These are phyloP conservation scores for Planococcus citri DNA, from an alignment of 1,140 invertebrate species.

Conservation along the genomic window DNA sequence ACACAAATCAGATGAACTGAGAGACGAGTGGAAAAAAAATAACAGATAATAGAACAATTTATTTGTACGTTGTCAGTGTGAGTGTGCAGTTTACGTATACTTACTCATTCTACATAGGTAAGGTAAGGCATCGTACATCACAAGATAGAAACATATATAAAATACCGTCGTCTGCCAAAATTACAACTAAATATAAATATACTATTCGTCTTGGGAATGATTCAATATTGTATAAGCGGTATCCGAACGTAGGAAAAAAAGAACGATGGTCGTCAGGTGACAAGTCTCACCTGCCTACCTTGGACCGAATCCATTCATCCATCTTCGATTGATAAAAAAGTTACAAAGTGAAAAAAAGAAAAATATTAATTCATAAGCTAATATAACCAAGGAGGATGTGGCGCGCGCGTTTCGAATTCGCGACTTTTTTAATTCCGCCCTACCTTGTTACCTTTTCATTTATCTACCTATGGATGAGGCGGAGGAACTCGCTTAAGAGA, in stretches of 20 bases:
- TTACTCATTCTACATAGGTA: too few relatives aligned
- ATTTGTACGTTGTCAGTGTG: neutral
- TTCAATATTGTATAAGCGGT: slow-evolving; percentile 19
- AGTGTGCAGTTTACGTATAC: too few relatives aligned
- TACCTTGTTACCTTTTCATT: slow-evolving; percentile 3
- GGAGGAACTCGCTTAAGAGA: neutral
- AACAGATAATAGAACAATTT: neutral
- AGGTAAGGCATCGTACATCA: too few relatives aligned
- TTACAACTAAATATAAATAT: slow-evolving; percentile 15
- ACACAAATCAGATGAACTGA: too few relatives aligned
- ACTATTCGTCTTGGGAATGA: slow-evolving; percentile 14
- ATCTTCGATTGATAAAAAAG: slow-evolving; percentile 18
- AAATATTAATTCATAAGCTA: slow-evolving; percentile 11
- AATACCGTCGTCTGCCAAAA: slow-evolving; percentile 12
- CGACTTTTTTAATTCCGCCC: slow-evolving; percentile 11
- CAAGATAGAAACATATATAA: slow-evolving; percentile 14
- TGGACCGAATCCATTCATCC: slow-evolving; percentile 16
- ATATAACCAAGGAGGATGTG: neutral
- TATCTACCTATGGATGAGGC: too few relatives aligned
- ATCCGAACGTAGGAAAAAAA: slow-evolving; percentile 12
- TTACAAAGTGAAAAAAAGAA: neutral
- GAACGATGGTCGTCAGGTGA: neutral
- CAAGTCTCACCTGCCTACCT: slow-evolving; percentile 17
- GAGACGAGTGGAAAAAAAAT: neutral
- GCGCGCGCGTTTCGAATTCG: slow-evolving; percentile 11